Conservation (phyloP, 2,888 invertebrate genomes). For the Epistrophella euchroma region DNA sequence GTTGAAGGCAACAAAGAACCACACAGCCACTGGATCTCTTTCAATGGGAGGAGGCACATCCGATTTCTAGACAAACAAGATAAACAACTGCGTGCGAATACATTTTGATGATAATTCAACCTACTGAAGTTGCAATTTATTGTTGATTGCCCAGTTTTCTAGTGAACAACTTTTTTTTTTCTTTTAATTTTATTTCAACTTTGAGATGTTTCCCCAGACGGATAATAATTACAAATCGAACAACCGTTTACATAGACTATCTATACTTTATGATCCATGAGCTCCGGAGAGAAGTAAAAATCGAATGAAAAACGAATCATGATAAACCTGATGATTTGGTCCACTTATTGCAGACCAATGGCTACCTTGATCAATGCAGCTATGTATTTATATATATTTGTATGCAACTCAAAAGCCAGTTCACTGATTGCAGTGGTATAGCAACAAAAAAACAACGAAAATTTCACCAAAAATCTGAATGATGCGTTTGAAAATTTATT, state of each 20-base stretch:
- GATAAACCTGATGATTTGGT: conserved; percentile 71
- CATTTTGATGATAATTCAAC: conserved; percentile 43
- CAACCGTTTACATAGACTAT: conserved; percentile 36
- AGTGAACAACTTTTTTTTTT: conserved; percentile 48
- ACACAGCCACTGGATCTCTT: conserved; percentile 51
- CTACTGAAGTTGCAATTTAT: conserved; percentile 40
- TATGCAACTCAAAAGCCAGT: not conserved
- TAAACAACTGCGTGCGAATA: conserved; percentile 45
- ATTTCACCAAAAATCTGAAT: conserved; percentile 65
- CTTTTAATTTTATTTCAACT: not conserved
- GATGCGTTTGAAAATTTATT: conserved; percentile 49
- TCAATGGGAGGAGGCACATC: conserved; percentile 65
- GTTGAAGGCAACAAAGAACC: conserved; percentile 36
- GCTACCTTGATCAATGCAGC: not conserved
- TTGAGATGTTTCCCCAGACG: conserved; percentile 45
- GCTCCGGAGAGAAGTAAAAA: conserved; percentile 15
- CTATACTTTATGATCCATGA: conserved; percentile 20
- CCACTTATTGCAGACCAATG: conserved; percentile 48
- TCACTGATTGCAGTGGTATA: not conserved
- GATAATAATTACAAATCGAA: conserved; percentile 64
- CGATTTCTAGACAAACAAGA: conserved; percentile 61
- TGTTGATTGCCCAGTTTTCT: conserved; percentile 61
- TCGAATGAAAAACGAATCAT: conserved; percentile 16
- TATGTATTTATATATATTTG: not conserved
- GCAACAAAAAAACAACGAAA: conserved; percentile 29